These are phyloP conservation scores for Yponomeuta evonymella DNA, from an alignment of 2,888 invertebrate species.

Conservation along the genomic window DNA sequence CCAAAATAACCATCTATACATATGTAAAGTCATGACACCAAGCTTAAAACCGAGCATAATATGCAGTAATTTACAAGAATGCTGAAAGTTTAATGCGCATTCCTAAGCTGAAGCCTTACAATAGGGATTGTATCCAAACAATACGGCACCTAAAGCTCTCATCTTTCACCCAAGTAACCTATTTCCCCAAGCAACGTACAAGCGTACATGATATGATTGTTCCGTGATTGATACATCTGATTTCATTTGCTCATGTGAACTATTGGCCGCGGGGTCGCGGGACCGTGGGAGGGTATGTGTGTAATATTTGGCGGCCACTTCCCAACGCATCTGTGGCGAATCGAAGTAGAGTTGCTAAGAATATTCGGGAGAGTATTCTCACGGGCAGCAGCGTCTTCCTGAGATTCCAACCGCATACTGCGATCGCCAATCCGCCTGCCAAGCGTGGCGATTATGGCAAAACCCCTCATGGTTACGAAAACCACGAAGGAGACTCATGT, in stretches of 20 bases:
- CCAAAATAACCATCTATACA: no score
- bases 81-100: no score
- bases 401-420: no score
- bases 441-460: no score
- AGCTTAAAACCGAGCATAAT: no score
- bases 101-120: no score
- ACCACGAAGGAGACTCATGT: no score
- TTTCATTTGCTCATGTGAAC: slow-evolving; percentile 50
- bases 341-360: not conserved
- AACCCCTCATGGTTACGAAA: no score
- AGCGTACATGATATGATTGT: slow-evolving; percentile 30
- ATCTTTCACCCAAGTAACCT: not conserved
- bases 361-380: not conserved
- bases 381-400: no score
- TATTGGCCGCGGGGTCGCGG: slow-evolving; percentile 34
- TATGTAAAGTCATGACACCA: no score
- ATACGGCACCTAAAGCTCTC: not conserved
- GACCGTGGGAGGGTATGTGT: slow-evolving; percentile 40
- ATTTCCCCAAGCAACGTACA: not conserved
- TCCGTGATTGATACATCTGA: slow-evolving; percentile 50
- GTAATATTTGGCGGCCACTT: slow-evolving; percentile 2
- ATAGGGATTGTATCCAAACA: not conserved
- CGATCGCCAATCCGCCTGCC: no score
- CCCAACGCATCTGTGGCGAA: not conserved
- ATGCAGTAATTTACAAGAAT: no score